These are phyloP conservation scores for Myotis vivesi DNA, from an alignment of 2,797 vertebrate genomes.

Conservation along the genomic window DNA sequence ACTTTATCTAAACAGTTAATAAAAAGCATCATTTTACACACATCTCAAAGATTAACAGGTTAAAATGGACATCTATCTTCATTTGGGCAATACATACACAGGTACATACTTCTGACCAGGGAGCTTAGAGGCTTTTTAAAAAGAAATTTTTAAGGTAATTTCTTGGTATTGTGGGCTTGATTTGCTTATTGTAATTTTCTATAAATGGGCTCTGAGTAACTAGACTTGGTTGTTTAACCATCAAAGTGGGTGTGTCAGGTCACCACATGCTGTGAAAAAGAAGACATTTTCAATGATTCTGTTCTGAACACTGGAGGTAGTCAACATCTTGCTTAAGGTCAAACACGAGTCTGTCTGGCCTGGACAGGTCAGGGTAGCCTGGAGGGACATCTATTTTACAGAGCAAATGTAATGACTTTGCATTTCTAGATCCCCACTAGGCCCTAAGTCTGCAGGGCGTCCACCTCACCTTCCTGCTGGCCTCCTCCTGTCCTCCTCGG, in stretches of 20 bases:
- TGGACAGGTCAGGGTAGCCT: neutral
- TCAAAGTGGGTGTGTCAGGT: neutral
- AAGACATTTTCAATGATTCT: neutral
- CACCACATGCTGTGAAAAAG: neutral
- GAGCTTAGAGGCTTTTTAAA: neutral
- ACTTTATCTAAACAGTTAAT: neutral
- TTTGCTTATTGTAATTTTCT: neutral
- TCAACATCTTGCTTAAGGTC: neutral
- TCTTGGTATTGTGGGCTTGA: neutral
- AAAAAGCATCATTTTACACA: neutral
- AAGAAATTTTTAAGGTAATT: neutral
- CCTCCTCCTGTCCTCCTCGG: constrained; percentile 78
- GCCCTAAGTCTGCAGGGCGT: neutral
- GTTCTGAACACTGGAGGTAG: neutral
- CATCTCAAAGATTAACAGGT: neutral
- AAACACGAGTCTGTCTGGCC: neutral
- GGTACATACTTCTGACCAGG: neutral
- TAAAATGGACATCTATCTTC: neutral
- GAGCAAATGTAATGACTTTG: neutral
- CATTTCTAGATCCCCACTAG: neutral
- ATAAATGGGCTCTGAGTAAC: neutral
- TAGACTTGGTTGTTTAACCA: neutral
- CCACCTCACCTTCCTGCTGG: constrained; percentile 86
- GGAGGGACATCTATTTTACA: too few relatives aligned
- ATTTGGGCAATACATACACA: neutral